Conservation (phyloP, 2,888 invertebrate species). For the Arenicola marina region DNA sequence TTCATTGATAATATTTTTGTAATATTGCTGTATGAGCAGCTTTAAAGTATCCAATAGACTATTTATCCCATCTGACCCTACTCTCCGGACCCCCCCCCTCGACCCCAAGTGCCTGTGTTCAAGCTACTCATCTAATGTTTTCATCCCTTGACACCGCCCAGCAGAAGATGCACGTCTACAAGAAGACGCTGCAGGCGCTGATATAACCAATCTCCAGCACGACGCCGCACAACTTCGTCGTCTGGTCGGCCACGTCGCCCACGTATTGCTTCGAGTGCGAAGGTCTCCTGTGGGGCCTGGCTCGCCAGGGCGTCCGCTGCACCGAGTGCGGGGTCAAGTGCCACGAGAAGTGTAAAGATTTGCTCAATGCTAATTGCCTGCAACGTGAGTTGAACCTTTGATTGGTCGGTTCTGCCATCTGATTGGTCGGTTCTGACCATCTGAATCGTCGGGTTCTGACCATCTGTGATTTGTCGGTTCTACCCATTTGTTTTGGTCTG, state of each 20-base stretch:
- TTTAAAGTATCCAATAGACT: too few relatives aligned
- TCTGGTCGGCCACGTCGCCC: conserved; percentile 98
- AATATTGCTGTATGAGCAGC: too few relatives aligned
- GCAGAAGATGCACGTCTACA: conserved; percentile 99
- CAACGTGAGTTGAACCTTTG: conserved; percentile 99
- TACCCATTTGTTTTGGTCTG: too few relatives aligned
- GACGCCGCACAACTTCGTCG: conserved; percentile 98
- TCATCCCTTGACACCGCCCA: conserved; percentile 26
- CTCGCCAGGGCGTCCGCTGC: conserved; percentile 95
- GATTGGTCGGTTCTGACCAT: too few relatives aligned
- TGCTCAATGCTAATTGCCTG: conserved; percentile 97
- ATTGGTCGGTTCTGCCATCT: too few relatives aligned
- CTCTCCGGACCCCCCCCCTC: neutral
- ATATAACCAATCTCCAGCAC: conserved; percentile 99
- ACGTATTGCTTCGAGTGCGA: conserved; percentile 99
- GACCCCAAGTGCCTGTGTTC: too few relatives aligned
- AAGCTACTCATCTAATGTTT: neutral
- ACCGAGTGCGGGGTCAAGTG: conserved; percentile 99
- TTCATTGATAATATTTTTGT: neutral
- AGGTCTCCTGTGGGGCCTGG: conserved; percentile 98
- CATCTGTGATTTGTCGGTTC: too few relatives aligned
- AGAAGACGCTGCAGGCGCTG: conserved; percentile 97
- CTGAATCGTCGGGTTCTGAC: too few relatives aligned
- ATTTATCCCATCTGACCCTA: too few relatives aligned
- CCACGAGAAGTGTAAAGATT: conserved; percentile 99